Percentiles rank a stretch among this genome's conserved stretches.
phyloP scores from a whole-genome alignment of 2,888 invertebrate genomes.

The Euplexia lucipara region DNA sequence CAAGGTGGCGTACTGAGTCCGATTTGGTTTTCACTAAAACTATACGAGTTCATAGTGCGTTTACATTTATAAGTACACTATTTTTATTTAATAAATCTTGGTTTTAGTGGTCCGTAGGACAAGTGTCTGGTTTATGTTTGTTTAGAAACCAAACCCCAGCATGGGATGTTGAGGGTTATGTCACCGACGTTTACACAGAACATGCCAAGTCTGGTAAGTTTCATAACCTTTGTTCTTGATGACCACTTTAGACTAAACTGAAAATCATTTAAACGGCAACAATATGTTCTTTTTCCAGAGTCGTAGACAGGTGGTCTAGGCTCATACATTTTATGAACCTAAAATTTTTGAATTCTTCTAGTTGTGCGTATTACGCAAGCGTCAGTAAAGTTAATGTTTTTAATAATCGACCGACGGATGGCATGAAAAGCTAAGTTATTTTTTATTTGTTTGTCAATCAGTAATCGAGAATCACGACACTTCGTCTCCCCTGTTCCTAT shows the following conservation, averaged over 20 bases:
- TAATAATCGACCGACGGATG: no score
- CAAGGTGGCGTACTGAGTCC: slow-evolving; percentile 4
- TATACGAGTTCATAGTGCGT: no score
- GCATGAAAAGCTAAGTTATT: no score
- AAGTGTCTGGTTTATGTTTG: slow-evolving; percentile 88
- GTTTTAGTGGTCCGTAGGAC: slow-evolving; percentile 36
- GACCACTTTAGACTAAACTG: no score
- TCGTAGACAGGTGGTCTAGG: no score
- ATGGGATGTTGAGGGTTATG: slow-evolving; percentile 92
- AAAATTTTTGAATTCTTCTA: background rate
- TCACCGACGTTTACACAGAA: slow-evolving; percentile 93
- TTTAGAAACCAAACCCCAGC: slow-evolving; percentile 87
- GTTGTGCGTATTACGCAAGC: background rate
- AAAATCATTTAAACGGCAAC: no score
- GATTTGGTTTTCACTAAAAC: background rate
- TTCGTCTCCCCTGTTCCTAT: slow-evolving; percentile 93
- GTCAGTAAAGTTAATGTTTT: background rate
- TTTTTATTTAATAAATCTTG: background rate
- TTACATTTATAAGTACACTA: no score
- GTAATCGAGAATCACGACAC: slow-evolving; percentile 91
- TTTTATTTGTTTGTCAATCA: slow-evolving; percentile 63
- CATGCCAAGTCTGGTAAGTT: slow-evolving; percentile 91
- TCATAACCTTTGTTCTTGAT: background rate
- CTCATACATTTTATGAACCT: background rate
- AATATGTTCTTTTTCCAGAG: no score